Conservation (phyloP, 2,113 vertebrate species). For the Ovibos moschatus region DNA sequence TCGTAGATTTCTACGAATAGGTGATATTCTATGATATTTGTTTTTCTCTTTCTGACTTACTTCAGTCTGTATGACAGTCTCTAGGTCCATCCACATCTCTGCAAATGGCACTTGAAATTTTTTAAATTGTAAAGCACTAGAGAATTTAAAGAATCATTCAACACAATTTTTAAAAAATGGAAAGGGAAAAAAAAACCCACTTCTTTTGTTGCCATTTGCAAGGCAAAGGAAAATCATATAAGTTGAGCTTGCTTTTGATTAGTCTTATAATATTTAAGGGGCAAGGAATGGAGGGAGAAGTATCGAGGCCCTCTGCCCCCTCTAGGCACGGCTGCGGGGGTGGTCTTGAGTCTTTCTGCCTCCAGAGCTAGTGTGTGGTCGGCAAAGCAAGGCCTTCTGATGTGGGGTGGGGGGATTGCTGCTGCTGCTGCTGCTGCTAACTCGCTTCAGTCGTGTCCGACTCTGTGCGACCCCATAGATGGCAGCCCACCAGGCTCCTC, state of each 20-base stretch:
- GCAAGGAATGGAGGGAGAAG: not conserved
- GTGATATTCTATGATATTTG: not conserved
- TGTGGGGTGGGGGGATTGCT: not conserved
- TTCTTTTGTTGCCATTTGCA: not conserved
- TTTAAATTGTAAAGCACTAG: not conserved
- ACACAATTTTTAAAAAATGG: not conserved
- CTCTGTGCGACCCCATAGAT: not conserved
- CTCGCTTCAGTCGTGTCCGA: accelerated
- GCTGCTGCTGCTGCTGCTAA: not conserved
- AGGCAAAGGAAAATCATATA: not conserved
- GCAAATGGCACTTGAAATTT: not conserved
- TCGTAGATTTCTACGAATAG: not conserved
- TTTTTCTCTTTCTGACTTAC: not conserved
- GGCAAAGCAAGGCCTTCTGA: not conserved
- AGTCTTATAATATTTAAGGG: not conserved
- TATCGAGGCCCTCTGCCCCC: not conserved
- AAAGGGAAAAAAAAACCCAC: not conserved
- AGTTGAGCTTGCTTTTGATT: not conserved
- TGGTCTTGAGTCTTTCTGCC: not conserved
- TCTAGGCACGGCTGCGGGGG: not conserved
- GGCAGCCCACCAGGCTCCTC: not conserved
- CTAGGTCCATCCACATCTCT: not conserved
- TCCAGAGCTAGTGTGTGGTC: not conserved
- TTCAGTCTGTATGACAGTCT: not conserved
- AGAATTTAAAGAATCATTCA: not conserved